Evolutionary conservation across 2,797 vertebrate genomes (phyloP), one percentile per base, ranked within the genome.

Genomic region (Typhlichthys subterraneus): DNA sequence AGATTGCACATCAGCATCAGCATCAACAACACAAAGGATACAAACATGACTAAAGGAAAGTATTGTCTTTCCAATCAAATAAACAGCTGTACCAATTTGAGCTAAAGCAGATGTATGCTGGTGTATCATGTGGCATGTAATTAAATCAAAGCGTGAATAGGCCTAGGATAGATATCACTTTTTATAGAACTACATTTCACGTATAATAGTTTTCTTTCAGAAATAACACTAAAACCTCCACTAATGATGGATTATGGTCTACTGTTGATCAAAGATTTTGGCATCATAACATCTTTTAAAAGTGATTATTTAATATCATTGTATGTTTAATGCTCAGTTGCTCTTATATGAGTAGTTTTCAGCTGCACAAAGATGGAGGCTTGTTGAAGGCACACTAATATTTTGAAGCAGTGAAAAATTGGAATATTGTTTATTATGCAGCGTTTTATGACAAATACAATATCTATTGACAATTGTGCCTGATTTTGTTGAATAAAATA

Each of bases 1-100:
- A 7, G 13, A 14, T n/a, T 12, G 5, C 29, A 45, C 45, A 8
- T 48, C 57, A 38, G 52, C 67, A 51, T 51, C 71, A 53, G 58
- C 57, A 57, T 14, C 46, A 59, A 7, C 69, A 42, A 7, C 15
- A 61, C 12, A 69, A 70, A 64, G 31, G 47, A 57, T 42, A n/a
- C 10, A 59, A 83, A 49, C 69, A 93, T 93, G 91, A 89, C 91
- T 55, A 89, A 91, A 72, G 88, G 67, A 76, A 92, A 92, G 92
- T 93, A 89, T 45, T 71, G 58, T 53, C 46, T 4, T 63, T 2
- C 8, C 5, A 65, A 11, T 5, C 4, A 14, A 6, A 0, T 3
- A 11, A 0, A 12, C 12, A 59, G 14, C 12, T 9, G 52, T 11
- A 8, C 4, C 15, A 7, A 42, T 42, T 42, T 57, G 42, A 8